Evolutionary conservation across 2,888 invertebrate genomes (phyloP), one percentile per base, ranked within the genome.

Genomic region (Malacosoma neustria): DNA sequence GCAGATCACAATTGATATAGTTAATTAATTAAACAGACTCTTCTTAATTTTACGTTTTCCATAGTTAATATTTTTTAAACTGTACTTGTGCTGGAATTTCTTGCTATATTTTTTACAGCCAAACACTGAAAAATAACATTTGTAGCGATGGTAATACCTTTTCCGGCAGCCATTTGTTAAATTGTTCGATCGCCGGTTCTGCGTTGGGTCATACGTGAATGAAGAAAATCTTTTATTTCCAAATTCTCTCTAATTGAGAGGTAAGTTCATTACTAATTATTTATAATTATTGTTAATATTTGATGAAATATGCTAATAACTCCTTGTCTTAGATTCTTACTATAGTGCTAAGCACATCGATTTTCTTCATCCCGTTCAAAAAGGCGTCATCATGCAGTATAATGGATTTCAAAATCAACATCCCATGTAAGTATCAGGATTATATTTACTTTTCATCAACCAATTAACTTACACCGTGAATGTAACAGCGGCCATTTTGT

Each of bases 181-280:
- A 87, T 89, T 88, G 89, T 89, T 89, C 88, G 84, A 88, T 87
- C 87, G 84, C 87, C 87, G 85, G 84, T 85, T 81, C 73, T 76
- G 80, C 61, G 61, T 58, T 66, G 66, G 64, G 66, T 65, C 63
- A 59, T 55, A 51, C 54, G 74, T 72, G 74, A 72, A 82, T 81
- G 81, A 72, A 54, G 46, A 72, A 69, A 64, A 51, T 53, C 54
- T 52, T 54, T 58, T 60, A 58, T 52, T 61, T 65, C 57, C 49
- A 73, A 72, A 84, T 74, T 82, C 85, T 85, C 85, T 85, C 85
- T 58, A 59, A 62, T 45, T 60, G 85, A 84, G 86, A 85, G 86
- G 86, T 86, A 61, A 72, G 73, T 65, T 39, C 30, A 7, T 14
- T 35, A 36, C 37, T 30, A 39, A 32, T 11, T 3, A 31, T 34